Base-by-base conservation (phyloP, 2,888 invertebrate genomes). In the Pachliopta kotzebuea region DNA sequence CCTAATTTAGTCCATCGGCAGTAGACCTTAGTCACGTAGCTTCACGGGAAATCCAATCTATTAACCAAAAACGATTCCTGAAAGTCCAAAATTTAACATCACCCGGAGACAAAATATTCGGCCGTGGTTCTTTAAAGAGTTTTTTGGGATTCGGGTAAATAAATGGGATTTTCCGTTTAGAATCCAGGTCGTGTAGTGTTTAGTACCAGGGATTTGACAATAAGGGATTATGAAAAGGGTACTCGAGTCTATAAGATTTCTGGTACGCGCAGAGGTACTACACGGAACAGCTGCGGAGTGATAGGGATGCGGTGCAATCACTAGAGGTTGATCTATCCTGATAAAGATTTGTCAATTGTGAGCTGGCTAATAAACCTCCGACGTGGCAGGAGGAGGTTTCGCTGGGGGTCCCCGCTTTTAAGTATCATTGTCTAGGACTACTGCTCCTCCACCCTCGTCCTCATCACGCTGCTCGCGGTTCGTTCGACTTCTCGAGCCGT, bases 161-260 rank as follows among this genome's bases (percentile, higher is more conserved):
- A 21, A 20, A 57, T 65, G 42, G 49, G 58, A 60, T 60, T 65
- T 50, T 62, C 60, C 52, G n/a, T 61, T 45, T 45, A 57, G 56
- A 26, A 18, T 64, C 63, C 20, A 31, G 20, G 57, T 57, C 53
- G 42, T 60, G 74, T 73, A 69, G 69, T 65, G 70, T 64, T 67
- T 72, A 70, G 69, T 73, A 69, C 74, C 83, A 84, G 81, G 83
- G 79, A 83, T 76, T 76, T 76, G 85, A 85, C 85, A 85, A 85
- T 85, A 85, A 83, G 72, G 73, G 69, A 54, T 61, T 65, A 53
- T n/a, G 29, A 21, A 61, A 60, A 64, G 55, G 63, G 24, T 59
- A 57, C 50, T 24, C 42, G 21, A 23, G 62, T 56, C 56, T n/a
- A n/a, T 50, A 62, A 62, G n/a, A 20, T 49, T 49, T 0, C 49